Percentiles rank a stretch among this genome's conserved stretches.
Conservation (phyloP, 2,888 invertebrate species). For the Drosophila rellima region DNA sequence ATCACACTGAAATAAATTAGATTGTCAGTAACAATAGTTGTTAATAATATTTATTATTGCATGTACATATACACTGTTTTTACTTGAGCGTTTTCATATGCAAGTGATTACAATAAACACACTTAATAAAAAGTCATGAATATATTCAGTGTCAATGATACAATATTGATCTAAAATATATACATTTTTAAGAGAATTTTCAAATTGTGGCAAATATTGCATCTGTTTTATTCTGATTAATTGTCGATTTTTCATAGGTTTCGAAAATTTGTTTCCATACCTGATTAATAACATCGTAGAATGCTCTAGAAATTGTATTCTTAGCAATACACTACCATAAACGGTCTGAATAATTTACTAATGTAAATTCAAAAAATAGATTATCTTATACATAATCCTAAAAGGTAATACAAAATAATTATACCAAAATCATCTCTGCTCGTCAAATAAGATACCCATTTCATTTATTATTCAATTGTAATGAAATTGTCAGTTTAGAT, state of each 20-base stretch:
- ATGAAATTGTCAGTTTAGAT: not conserved
- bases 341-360: not conserved
- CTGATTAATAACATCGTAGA: not conserved
- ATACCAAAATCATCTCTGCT: not conserved
- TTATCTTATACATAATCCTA: conserved; percentile 42
- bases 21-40: conserved; percentile 12
- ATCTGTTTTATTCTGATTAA: not conserved
- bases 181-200: not conserved
- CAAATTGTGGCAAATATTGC: not conserved
- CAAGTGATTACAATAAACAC: not conserved
- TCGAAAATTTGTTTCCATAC: not conserved
- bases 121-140: not conserved
- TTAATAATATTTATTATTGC: conserved; percentile 7
- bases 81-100: not conserved
- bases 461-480: not conserved
- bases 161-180: not conserved
- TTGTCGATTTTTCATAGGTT: not conserved
- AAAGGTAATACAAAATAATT: conserved; percentile 37
- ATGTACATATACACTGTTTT: not conserved
- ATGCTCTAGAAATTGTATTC: conserved; percentile 5
- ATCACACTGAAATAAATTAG: conserved; percentile 9
- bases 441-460: not conserved
- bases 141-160: not conserved
- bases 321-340: not conserved
- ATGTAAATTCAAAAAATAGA: conserved; percentile 30